These are phyloP conservation scores for Drosophila falleni DNA, from an alignment of 2,888 invertebrate genomes.

Conservation along the genomic window DNA sequence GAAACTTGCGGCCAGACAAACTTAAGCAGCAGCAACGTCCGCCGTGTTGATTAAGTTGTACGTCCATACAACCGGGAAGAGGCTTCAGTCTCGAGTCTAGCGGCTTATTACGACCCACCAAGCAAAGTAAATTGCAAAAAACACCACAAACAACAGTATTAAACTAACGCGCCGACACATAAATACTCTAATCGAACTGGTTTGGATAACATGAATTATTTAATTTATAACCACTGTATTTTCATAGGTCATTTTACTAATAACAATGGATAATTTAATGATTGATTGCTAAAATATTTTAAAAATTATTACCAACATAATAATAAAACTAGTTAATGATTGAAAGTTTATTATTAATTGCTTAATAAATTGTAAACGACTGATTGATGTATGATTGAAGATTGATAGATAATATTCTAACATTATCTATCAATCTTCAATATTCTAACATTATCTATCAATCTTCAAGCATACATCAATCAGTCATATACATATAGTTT, in stretches of 20 bases:
- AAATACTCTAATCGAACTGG: conserved; percentile 28
- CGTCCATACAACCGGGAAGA: conserved; percentile 53
- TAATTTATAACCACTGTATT: no score
- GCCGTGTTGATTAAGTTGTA: conserved; percentile 75
- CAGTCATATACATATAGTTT: no score
- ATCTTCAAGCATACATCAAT: no score
- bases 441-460: no score
- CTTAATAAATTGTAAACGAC: no score
- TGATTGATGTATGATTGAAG: no score
- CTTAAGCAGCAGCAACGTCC: conserved; percentile 62
- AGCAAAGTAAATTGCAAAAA: conserved; percentile 70
- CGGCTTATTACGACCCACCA: conserved; percentile 76
- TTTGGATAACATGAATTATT: not conserved
- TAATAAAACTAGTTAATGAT: no score
- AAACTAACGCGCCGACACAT: conserved; percentile 22
- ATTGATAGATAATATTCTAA: no score
- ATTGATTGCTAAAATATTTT: not conserved
- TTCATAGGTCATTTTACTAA: no score
- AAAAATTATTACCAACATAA: no score
- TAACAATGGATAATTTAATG: not conserved
- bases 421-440: no score
- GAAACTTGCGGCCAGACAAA: conserved; percentile 68
- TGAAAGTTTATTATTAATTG: no score
- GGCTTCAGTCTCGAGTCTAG: conserved; percentile 53
- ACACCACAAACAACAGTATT: conserved; percentile 21